A percentile compares a stretch with the other conserved stretches of the same genome.
phyloP scores from a whole-genome alignment of 2,888 invertebrate genomes.

The Parnassius mnemosyne region DNA sequence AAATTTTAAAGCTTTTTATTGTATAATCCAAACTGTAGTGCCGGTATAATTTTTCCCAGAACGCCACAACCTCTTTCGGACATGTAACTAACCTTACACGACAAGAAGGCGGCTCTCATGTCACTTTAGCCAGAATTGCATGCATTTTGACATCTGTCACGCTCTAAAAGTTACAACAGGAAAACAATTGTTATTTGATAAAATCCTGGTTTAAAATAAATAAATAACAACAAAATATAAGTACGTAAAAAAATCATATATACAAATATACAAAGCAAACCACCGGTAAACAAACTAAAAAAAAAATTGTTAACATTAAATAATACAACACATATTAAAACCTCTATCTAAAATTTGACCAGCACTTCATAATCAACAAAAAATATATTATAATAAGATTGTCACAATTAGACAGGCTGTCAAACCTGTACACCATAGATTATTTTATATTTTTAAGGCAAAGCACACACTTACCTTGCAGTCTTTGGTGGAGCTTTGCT shows the following conservation, averaged over 20 bases:
- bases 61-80: conserved; percentile 44
- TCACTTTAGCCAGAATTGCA: conserved; percentile 68
- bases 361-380: not conserved
- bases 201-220: conserved; percentile 4
- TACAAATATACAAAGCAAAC: conserved; percentile 23
- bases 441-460: not conserved
- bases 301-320: not conserved
- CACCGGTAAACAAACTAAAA: conserved; percentile 23
- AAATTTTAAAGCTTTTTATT: conserved; percentile 17
- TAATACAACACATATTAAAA: conserved; percentile 9
- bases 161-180: conserved; percentile 70
- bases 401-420: not conserved
- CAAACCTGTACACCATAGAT: not conserved
- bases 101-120: conserved; percentile 66
- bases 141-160: conserved; percentile 75
- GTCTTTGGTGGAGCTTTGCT: conserved; percentile 49
- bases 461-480: conserved; percentile 32
- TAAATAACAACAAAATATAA: conserved; percentile 11
- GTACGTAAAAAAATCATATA: conserved; percentile 1
- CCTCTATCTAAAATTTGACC: not conserved
- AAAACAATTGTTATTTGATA: conserved; percentile 26
- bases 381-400: too few species aligned
- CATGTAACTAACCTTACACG: conserved; percentile 68
- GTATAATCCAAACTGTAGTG: conserved; percentile 7
- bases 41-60: conserved; percentile 12